Base-by-base conservation (phyloP, 2,888 invertebrate genomes). In the Nomada ruficornis region DNA sequence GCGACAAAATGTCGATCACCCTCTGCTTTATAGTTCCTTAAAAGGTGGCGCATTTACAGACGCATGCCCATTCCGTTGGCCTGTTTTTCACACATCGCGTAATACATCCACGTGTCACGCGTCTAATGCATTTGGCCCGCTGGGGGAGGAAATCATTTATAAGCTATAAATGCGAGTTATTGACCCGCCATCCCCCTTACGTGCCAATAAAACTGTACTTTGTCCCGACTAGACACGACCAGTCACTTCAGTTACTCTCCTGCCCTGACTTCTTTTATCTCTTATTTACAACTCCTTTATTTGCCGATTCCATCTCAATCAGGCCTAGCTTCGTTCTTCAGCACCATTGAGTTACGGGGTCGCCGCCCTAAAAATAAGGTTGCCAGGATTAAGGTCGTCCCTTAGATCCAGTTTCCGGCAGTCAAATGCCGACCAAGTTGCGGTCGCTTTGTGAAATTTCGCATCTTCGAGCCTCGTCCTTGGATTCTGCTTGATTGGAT, bases 261-360 rank as follows among this genome's bases (percentile, higher is more conserved):
- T 86, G 79, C 86, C 80, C 67, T 68, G 77, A 84, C 60, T 84
- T 84, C 84, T 90, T 91, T 92, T 92, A 91, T 91, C 86, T 91
- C 91, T 91, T 94, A 94, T 94, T 94, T 94, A 94, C 93, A 94
- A 93, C 94, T 92, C 91, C 92, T 94, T 93, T 94, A 94, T 94
- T 93, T 82, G 90, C 91, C 92, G 93, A 93, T 94, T 94, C 94
- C 93, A 94, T 94, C 93, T 93, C 93, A 93, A 94, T 94, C 93
- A 93, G 91, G 89, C 90, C 83, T 64, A 54, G 67, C 73, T 69
- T 68, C 78, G 72, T 69, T 74, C 71, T 75, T 55, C 64, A 52
- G 59, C 80, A 47, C 36, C 71, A 72, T 71, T 63, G 72, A 70
- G 44, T 44, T 23, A 60, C 50, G 67, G 67, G 67, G 79, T 76